phyloP scores from a whole-genome alignment of 2,888 invertebrate species.

The Agriotes lineatus region DNA sequence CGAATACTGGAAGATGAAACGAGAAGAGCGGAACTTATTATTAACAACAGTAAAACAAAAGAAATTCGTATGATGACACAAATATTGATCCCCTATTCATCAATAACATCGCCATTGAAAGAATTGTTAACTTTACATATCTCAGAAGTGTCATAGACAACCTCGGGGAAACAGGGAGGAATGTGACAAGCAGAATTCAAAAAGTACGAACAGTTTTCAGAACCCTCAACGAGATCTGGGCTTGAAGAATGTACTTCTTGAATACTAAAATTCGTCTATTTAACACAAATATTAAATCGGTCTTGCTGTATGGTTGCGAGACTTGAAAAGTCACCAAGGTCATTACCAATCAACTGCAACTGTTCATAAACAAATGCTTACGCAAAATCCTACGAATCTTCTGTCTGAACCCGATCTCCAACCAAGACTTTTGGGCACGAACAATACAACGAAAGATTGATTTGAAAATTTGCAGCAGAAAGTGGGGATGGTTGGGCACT shows the following conservation, averaged over 20 bases:
- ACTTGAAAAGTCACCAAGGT: not conserved
- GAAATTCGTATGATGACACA: not conserved
- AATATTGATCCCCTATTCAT: not conserved
- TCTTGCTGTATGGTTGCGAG: not conserved
- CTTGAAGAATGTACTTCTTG: not conserved
- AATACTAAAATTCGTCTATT: not conserved
- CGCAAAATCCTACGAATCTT: not conserved
- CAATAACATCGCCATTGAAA: too few relatives aligned
- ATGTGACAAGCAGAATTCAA: not conserved
- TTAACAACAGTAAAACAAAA: not conserved
- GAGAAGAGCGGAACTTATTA: not conserved
- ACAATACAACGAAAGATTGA: not conserved
- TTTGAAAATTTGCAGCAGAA: not conserved
- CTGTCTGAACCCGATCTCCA: not conserved
- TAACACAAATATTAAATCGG: not conserved
- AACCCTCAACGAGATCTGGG: not conserved
- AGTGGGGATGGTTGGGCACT: not conserved
- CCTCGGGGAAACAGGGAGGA: not conserved
- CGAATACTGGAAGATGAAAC: too few relatives aligned
- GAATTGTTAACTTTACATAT: too few relatives aligned
- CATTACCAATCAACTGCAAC: not conserved
- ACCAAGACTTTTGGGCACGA: not conserved
- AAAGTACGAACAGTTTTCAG: not conserved
- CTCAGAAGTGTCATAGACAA: not conserved
- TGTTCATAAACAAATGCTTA: not conserved